Evolutionary conservation across 2,113 vertebrate genomes (phyloP).

Genomic region (Triplophysa siluroides): DNA sequence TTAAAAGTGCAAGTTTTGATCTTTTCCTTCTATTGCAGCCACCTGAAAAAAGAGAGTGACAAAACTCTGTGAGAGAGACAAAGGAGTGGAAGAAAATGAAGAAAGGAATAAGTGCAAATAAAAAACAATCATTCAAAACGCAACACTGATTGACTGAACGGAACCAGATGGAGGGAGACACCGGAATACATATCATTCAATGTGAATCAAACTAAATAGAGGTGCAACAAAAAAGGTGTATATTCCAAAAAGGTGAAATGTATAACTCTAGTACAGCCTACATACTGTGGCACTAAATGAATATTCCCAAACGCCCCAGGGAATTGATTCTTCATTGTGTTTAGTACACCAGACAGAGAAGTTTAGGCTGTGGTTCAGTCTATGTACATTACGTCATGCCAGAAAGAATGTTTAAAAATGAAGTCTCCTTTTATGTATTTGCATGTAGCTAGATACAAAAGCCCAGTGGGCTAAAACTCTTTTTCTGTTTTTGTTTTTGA

Average conservation of each 20-base stretch:
- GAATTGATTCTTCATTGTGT: slow-evolving; percentile 61
- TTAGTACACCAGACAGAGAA: slow-evolving; percentile 59
- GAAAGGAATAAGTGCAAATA: slow-evolving; percentile 50
- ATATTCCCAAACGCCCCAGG: slow-evolving; percentile 8
- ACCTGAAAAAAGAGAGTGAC: slow-evolving; percentile 98
- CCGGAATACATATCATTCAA: slow-evolving; percentile 31
- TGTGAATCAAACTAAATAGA: not conserved
- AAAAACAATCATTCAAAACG: slow-evolving; percentile 47
- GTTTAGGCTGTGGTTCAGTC: slow-evolving; percentile 7
- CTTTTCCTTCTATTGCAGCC: slow-evolving; percentile 72
- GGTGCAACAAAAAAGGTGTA: slow-evolving; percentile 20
- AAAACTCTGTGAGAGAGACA: slow-evolving; percentile 88
- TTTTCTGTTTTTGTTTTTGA: slow-evolving; percentile 74
- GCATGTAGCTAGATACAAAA: slow-evolving; percentile 77
- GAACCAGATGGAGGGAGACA: not conserved
- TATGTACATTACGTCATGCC: slow-evolving; percentile 68
- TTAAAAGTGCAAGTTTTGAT: not conserved
- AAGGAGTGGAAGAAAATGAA: slow-evolving; percentile 17
- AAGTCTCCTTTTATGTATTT: slow-evolving; percentile 76
- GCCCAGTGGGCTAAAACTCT: slow-evolving; percentile 70
- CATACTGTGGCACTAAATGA: slow-evolving; percentile 19
- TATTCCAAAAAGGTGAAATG: slow-evolving; percentile 28
- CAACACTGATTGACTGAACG: slow-evolving; percentile 25
- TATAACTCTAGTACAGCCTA: slow-evolving; percentile 20
- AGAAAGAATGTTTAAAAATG: slow-evolving; percentile 76